phyloP scores from a whole-genome alignment of 2,888 invertebrate genomes.

The Drosophila maculinotata region DNA sequence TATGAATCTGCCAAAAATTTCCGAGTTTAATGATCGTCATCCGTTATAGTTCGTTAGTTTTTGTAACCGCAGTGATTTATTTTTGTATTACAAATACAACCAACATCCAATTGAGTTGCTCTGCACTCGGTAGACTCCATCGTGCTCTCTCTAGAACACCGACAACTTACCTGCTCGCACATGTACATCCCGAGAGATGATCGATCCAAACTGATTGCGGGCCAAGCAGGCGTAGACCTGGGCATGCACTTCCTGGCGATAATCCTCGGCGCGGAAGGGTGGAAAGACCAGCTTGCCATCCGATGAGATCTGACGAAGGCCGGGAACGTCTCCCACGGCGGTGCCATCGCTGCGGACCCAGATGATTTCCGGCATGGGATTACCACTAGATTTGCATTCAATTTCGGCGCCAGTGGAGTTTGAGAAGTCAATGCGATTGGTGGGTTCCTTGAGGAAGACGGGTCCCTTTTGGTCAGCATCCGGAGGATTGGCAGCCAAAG shows the following conservation, averaged over 20 bases:
- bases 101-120: constrained; percentile 48
- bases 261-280: constrained; percentile 97
- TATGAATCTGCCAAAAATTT: too few relatives aligned
- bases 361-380: constrained; percentile 95
- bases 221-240: constrained; percentile 97
- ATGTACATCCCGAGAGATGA: constrained; percentile 96
- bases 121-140: constrained; percentile 41
- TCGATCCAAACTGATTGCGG: constrained; percentile 94
- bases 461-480: constrained; percentile 94
- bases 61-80: too few relatives aligned
- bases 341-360: constrained; percentile 97
- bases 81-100: not conserved
- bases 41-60: not conserved
- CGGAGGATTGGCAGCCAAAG: constrained; percentile 82
- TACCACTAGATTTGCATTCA: constrained; percentile 95
- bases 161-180: constrained; percentile 94
- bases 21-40: not conserved
- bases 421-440: constrained; percentile 96
- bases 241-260: constrained; percentile 96
- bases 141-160: constrained; percentile 73
- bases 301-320: constrained; percentile 93
- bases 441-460: constrained; percentile 95
- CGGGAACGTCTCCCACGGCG: constrained; percentile 95
- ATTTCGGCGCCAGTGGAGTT: constrained; percentile 97
- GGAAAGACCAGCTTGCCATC: constrained; percentile 97